A percentile compares a stretch with the other conserved stretches of the same genome.
These are phyloP conservation scores for Netelia virgata DNA, from an alignment of 2,888 invertebrate genomes.

Conservation along the genomic window DNA sequence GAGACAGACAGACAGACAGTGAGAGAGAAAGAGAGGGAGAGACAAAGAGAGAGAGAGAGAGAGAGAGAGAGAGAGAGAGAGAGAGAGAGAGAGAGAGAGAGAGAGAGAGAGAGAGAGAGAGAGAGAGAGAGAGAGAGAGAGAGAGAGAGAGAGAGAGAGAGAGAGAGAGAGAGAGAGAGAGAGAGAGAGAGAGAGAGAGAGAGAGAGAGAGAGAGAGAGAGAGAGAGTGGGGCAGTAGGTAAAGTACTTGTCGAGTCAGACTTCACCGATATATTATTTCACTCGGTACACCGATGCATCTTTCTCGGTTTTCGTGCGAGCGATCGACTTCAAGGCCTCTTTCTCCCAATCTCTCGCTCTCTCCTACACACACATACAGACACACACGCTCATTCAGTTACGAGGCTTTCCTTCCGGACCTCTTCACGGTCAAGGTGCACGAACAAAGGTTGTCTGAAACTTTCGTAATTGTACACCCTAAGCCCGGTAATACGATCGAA, in stretches of 20 bases:
- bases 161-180: no score
- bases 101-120: no score
- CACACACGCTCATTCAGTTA: slow-evolving; percentile 12
- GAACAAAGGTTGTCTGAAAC: slow-evolving; percentile 22
- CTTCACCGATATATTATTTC: slow-evolving; percentile 7
- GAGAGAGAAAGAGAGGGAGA: no score
- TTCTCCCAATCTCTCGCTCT: slow-evolving; percentile 16
- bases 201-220: neutral
- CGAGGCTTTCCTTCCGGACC: slow-evolving; percentile 41
- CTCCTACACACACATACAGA: neutral
- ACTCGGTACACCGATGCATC: slow-evolving; percentile 13
- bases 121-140: no score
- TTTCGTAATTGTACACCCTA: slow-evolving; percentile 4
- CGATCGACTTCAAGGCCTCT: slow-evolving; percentile 50
- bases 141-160: no score
- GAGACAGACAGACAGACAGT: no score
- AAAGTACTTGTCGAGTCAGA: slow-evolving; percentile 23
- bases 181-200: neutral
- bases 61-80: no score
- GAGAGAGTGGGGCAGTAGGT: neutral
- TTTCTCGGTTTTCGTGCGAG: slow-evolving; percentile 42
- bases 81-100: no score
- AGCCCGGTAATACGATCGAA: slow-evolving; percentile 15
- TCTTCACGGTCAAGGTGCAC: slow-evolving; percentile 53
- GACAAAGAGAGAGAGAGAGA: no score